A percentile compares a stretch with the other conserved stretches of the same genome.
phyloP scores from a whole-genome alignment of 30 jellyfish, hydroid and myxozoan genomes.

The Mastigias papua region DNA sequence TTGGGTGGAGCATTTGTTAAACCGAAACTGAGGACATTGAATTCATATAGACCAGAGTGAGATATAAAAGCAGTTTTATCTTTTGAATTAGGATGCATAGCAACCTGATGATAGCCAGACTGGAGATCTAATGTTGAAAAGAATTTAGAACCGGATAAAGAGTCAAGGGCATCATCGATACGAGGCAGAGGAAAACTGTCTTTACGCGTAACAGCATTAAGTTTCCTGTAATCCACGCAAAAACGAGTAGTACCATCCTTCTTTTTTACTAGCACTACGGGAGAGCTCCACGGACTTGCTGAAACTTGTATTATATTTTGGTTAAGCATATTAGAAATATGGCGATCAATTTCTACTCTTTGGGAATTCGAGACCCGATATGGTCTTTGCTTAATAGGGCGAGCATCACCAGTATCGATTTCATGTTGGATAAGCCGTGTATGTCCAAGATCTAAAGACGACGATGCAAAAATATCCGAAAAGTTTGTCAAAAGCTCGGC shows the following conservation, averaged over 20 bases:
- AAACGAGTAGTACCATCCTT: slow-evolving; percentile 66
- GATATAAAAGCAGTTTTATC: slow-evolving; percentile 66
- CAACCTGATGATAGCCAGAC: slow-evolving; percentile 67
- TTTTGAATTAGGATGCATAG: slow-evolving; percentile 25
- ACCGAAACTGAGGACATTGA: slow-evolving; percentile 62
- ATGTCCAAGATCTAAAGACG: slow-evolving; percentile 31
- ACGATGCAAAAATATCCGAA: slow-evolving; percentile 26
- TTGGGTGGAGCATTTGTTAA: slow-evolving; percentile 62
- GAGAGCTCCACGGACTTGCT: slow-evolving; percentile 75
- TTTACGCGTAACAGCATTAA: slow-evolving; percentile 64
- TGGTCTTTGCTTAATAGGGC: slow-evolving; percentile 45
- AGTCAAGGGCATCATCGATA: slow-evolving; percentile 54
- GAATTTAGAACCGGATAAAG: slow-evolving; percentile 21
- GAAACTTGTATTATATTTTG: slow-evolving; percentile 45
- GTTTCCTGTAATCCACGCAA: slow-evolving; percentile 56
- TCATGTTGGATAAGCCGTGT: slow-evolving; percentile 20
- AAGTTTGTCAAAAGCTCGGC: neutral
- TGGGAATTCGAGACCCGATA: slow-evolving; percentile 28
- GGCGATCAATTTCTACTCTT: slow-evolving; percentile 16
- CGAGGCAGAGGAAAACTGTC: slow-evolving; percentile 68
- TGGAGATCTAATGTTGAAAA: slow-evolving; percentile 47
- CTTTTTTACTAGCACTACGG: slow-evolving; percentile 73
- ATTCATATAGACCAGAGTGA: slow-evolving; percentile 52
- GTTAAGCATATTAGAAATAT: slow-evolving; percentile 32
- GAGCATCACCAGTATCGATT: slow-evolving; percentile 42